Conservation (phyloP, 2,113 vertebrate species). For the Amblyopsis rosae region DNA sequence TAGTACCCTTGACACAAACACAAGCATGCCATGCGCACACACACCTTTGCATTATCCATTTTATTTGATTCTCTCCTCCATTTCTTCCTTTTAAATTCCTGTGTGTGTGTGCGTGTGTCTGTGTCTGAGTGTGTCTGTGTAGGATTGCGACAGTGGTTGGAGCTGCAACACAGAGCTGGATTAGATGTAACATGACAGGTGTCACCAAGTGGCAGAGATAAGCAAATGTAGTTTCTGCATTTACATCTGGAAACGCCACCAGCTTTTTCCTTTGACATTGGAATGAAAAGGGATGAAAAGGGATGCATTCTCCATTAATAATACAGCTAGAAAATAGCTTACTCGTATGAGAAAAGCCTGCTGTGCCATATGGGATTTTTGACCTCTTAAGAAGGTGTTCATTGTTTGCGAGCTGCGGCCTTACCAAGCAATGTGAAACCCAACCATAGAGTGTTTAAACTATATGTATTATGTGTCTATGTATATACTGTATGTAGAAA, state of each 20-base stretch:
- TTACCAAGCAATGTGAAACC: too few species aligned
- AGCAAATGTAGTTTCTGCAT: conserved; percentile 42
- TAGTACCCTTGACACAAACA: not conserved
- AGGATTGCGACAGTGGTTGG: conserved; percentile 47
- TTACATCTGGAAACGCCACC: conserved; percentile 47
- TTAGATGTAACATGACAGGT: conserved; percentile 63
- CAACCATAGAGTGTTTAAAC: too few species aligned
- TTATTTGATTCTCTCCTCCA: not conserved
- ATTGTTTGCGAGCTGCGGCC: too few species aligned
- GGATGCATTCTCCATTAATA: conserved; percentile 35
- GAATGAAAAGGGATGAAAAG: conserved; percentile 37
- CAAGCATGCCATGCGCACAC: not conserved
- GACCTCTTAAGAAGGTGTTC: not conserved
- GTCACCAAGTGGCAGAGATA: conserved; percentile 32
- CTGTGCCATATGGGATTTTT: not conserved
- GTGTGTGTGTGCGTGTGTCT: conserved; percentile 9
- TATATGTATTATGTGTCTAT: too few species aligned
- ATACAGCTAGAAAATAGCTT: conserved; percentile 23
- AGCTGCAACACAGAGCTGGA: conserved; percentile 30
- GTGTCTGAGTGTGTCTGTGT: conserved; percentile 10
- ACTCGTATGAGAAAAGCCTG: conserved; percentile 10
- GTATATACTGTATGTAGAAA: too few species aligned
- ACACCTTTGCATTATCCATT: not conserved
- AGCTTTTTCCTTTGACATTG: conserved; percentile 36
- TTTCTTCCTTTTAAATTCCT: not conserved